These are phyloP conservation scores for Parascotia fuliginaria DNA, from an alignment of 2,888 invertebrate genomes.

Conservation along the genomic window DNA sequence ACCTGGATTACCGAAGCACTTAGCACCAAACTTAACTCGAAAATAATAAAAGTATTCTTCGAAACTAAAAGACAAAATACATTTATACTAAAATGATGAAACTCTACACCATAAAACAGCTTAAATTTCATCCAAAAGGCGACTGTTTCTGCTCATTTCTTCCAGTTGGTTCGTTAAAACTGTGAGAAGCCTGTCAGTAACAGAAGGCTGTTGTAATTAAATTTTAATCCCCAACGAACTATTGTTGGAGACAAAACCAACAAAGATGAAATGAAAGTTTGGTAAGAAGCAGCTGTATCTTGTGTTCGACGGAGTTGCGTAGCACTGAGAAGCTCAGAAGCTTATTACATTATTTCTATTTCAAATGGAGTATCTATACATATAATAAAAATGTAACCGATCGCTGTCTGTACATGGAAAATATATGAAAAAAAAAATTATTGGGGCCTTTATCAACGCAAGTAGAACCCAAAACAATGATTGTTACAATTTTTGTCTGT, in stretches of 20 bases:
- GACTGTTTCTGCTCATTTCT: slow-evolving; percentile 31
- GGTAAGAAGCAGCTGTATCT: slow-evolving; percentile 10
- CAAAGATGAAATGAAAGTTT: slow-evolving; percentile 38
- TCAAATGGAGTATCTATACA: too few species aligned
- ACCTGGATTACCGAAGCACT: too few species aligned
- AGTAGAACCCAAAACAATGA: too few species aligned
- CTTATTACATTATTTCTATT: background rate
- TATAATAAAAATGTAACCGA: too few species aligned
- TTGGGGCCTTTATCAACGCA: too few species aligned
- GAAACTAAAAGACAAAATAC: too few species aligned
- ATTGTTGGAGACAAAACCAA: slow-evolving; percentile 44
- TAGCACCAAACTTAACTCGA: too few species aligned
- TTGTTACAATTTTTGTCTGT: too few species aligned
- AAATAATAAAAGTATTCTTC: too few species aligned
- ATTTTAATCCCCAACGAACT: slow-evolving; percentile 55
- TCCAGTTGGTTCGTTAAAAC: slow-evolving; percentile 29
- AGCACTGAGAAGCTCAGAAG: background rate
- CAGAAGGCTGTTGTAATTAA: slow-evolving; percentile 50
- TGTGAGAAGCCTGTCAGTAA: slow-evolving; percentile 40
- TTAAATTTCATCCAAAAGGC: background rate
- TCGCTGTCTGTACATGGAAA: too few species aligned
- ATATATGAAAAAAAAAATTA: too few species aligned
- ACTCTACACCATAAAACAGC: background rate
- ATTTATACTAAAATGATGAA: background rate
- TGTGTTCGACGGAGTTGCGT: background rate